phyloP scores from a whole-genome alignment of 1,140 invertebrate species.

The Octopus bimaculoides region DNA sequence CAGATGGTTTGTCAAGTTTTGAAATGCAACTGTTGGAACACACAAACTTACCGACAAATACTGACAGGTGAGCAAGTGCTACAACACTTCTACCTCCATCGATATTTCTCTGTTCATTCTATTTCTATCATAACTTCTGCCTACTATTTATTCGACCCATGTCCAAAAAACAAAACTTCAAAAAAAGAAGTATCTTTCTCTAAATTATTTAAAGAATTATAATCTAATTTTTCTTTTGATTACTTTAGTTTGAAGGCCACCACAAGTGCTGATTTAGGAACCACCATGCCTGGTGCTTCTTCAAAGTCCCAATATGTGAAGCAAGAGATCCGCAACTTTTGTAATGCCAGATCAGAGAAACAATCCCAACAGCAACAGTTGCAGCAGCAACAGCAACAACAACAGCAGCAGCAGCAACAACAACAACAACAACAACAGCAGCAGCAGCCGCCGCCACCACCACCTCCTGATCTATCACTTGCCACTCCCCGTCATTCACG shows the following conservation, averaged over 20 bases:
- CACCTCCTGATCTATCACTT: not conserved
- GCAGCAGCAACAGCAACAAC: slow-evolving; percentile 34
- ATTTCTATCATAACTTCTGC: too few relatives aligned
- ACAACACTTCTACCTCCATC: too few relatives aligned
- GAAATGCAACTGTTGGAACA: slow-evolving; percentile 24
- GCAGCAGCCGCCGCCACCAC: not conserved
- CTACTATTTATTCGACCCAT: too few relatives aligned
- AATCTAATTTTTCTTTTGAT: too few relatives aligned
- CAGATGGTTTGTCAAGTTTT: slow-evolving; percentile 25
- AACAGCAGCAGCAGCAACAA: slow-evolving; percentile 28
- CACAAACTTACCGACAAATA: not conserved
- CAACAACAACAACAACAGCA: slow-evolving; percentile 27
- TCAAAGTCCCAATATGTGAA: slow-evolving; percentile 77
- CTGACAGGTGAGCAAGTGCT: not conserved
- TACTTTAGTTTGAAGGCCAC: not conserved
- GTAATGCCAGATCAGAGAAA: slow-evolving; percentile 75
- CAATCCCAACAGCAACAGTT: slow-evolving; percentile 43
- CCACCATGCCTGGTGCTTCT: slow-evolving; percentile 14
- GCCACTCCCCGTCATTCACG: not conserved
- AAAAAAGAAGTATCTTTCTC: too few relatives aligned
- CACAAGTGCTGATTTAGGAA: not conserved
- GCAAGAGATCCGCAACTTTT: slow-evolving; percentile 82
- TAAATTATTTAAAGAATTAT: too few relatives aligned
- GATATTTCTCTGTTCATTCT: too few relatives aligned
- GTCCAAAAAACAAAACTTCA: too few relatives aligned